Conservation (phyloP, 2,888 invertebrate species). For the Cryptocheilus praepositus region DNA sequence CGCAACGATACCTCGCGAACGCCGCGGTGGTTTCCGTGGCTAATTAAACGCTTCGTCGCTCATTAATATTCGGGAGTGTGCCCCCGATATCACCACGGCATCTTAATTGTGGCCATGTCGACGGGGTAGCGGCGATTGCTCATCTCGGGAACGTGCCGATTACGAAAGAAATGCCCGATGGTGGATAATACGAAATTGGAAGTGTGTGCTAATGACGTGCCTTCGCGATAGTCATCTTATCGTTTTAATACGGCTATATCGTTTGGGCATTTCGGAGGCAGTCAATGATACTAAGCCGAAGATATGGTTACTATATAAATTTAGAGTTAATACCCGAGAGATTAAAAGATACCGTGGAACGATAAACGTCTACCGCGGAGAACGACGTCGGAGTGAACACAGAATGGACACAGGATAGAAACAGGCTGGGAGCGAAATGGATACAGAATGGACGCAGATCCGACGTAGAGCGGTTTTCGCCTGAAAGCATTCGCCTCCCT, state of each 20-base stretch:
- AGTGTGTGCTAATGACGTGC: conserved; percentile 1
- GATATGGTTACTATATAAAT: too few species aligned
- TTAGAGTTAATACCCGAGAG: too few species aligned
- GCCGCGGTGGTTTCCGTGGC: conserved; percentile 21
- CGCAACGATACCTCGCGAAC: too few species aligned
- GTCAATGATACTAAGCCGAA: too few species aligned
- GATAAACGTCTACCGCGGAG: too few species aligned
- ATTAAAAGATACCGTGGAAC: too few species aligned
- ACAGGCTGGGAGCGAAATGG: too few species aligned
- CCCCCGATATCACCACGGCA: conserved; percentile 24
- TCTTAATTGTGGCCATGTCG: conserved; percentile 24
- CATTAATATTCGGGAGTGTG: conserved; percentile 31
- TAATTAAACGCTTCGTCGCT: conserved; percentile 40
- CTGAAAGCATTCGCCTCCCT: conserved; percentile 4
- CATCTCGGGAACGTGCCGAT: conserved; percentile 8
- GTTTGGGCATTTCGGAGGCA: neutral
- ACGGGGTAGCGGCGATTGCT: neutral
- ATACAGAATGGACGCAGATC: too few species aligned
- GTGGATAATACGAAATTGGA: conserved; percentile 22
- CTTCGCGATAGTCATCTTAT: conserved; percentile 4
- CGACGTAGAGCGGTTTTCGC: conserved; percentile 7
- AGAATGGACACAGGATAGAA: too few species aligned
- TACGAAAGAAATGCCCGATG: neutral
- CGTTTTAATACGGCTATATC: conserved; percentile 17
- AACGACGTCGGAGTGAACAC: too few species aligned